Conservation (phyloP, 2,888 invertebrate species). For the Mythimna lalbum region DNA sequence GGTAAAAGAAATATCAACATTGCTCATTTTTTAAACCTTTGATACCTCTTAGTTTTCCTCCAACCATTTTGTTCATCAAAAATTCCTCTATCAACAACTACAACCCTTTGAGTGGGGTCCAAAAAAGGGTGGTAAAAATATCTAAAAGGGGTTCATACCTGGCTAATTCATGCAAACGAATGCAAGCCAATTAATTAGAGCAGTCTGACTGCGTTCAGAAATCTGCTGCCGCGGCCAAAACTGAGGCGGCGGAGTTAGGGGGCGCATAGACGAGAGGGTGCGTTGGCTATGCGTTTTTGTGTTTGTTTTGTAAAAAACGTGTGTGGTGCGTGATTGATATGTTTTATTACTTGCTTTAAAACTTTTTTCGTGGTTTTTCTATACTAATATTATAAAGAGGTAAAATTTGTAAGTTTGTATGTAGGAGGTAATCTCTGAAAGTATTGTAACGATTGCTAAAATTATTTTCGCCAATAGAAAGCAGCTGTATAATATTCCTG, state of each 20-base stretch:
- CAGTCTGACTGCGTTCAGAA: constrained; percentile 81
- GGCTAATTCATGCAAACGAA: constrained; percentile 90
- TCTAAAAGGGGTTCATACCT: constrained; percentile 77
- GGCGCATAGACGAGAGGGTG: constrained; percentile 53
- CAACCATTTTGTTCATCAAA: constrained; percentile 43
- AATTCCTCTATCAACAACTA: constrained; percentile 63
- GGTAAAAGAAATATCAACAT: neutral
- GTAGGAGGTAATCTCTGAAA: no score
- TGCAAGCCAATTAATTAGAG: constrained; percentile 90
- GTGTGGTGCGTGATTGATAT: constrained; percentile 3
- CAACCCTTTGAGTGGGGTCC: constrained; percentile 49
- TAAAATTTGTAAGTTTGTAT: no score
- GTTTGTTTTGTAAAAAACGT: constrained; percentile 15
- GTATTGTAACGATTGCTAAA: no score
- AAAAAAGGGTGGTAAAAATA: constrained; percentile 67
- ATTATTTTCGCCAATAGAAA: no score
- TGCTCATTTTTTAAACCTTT: constrained; percentile 27
- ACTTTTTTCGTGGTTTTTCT: no score
- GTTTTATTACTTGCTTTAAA: neutral
- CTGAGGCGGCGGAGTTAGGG: constrained; percentile 62
- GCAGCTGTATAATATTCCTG: no score
- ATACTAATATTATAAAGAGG: no score
- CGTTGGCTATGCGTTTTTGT: constrained; percentile 50
- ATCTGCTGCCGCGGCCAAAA: constrained; percentile 82
- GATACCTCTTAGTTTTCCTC: constrained; percentile 16